Base-by-base conservation (phyloP, 2,888 invertebrate species). In the Apodemia hepburni region DNA sequence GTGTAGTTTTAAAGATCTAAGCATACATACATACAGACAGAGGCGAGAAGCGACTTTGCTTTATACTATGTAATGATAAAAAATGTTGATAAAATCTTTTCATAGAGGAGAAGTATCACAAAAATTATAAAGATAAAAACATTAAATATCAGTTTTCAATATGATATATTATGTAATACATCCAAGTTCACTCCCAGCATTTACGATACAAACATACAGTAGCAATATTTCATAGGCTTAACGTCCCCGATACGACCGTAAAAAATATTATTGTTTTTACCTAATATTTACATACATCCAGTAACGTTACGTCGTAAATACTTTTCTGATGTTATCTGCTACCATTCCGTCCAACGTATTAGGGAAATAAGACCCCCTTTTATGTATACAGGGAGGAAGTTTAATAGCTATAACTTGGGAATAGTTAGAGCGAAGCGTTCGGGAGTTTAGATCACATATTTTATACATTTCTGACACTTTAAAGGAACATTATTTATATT, bases 301-400 rank as follows among this genome's bases (percentile, higher is more conserved):
- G 71, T 51, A 18, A 71, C 74, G 71, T 73, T 71, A 64, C 65
- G 63, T 78, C 81, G 76, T 87, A 86, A 86, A 86, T 81, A 80
- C 74, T 69, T 42, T 42, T 42, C 42, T 42, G 42, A 71, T 69
- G 68, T 73, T 69, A 65, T 68, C 67, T 65, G 67, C 72, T 75
- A 15, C 12, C 42, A 42, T 70, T 76, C 72, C 74, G 72, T 69
- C 69, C 71, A 69, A 80, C 76, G 78, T 82, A 81, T 83, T 84
- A 79, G 76, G 81, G 80, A 81, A 83, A 84, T 84, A 82, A 76
- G 79, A 78, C 73, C 72, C 51, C 72, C 71, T 83, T 84, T 84
- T 83, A 85, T 80, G 77, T 75, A 68, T 64, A 73, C 69, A 59
- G 67, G 69, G 69, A 76, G 79, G 78, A 80, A 81, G 79, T 84